Evolutionary conservation across 2,888 invertebrate species (phyloP), one percentile per base, ranked within the genome.

Genomic region (Pachydiplax longipennis): DNA sequence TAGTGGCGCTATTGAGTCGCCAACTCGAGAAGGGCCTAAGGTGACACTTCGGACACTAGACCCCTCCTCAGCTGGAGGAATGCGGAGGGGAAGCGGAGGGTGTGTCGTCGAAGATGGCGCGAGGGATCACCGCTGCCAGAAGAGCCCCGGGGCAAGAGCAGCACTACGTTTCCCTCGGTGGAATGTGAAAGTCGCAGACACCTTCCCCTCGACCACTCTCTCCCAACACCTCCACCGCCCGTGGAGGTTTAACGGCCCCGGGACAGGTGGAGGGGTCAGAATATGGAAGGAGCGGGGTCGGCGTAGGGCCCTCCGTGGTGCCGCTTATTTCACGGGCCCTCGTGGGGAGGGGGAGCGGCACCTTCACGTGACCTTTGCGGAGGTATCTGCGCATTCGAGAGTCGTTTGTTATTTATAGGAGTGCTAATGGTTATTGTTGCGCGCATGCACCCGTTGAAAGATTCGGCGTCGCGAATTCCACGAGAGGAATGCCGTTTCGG

Each of bases 131-230:
- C 83, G 83, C 61, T 87, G 87, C 87, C 61, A 87, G 87, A 61
- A 87, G 58, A 37, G 37, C 87, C 61, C 61, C 37, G 15, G 87
- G 87, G 35, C 15, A 83, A 53, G 37, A 37, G 44, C 44, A 44
- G 10, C 58, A 65, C 58, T 61, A 87, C 87, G 61, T 87, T 87
- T 87, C 87, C 87, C 87, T 48, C 87, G 87, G n/a, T 87, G 87
- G 87, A 87, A 87, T 87, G 87, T 87, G 87, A 87, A 87, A 87
- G 87, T 87, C 87, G 35, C 65, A 37, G 37, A 15, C 61, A 35
- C 48, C 22, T 35, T 37, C 37, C 83, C 31, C 87, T 61, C 35
- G n/a, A 18, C 8, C 31, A 18, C 61, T 31, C 40, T 22, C 87
- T 37, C 82, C 82, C 31, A 53, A 31, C 53, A 5, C 48, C 8